These are phyloP conservation scores for Saccopteryx leptura DNA, from an alignment of 2,113 vertebrate species.

Conservation along the genomic window DNA sequence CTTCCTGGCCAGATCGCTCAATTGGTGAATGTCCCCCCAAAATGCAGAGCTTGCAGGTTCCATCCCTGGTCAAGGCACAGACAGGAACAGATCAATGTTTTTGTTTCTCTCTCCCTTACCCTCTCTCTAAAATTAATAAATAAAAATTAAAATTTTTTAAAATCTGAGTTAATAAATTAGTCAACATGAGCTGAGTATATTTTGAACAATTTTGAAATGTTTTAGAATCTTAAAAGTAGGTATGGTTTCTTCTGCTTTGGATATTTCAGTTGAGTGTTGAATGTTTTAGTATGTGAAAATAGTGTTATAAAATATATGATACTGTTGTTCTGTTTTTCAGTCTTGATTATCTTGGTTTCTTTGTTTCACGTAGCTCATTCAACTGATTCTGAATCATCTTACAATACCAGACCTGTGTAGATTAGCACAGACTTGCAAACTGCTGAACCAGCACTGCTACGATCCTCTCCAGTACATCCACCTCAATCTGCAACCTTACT, in stretches of 20 bases:
- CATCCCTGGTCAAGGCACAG: too few species aligned
- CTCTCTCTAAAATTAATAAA: too few species aligned
- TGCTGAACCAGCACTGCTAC: slow-evolving; percentile 97
- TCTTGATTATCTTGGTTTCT: slow-evolving; percentile 73
- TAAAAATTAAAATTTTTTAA: too few species aligned
- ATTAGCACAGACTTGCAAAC: slow-evolving; percentile 97
- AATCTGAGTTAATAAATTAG: not conserved
- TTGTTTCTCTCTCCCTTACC: too few species aligned
- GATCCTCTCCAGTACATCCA: slow-evolving; percentile 98
- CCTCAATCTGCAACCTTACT: slow-evolving; percentile 98
- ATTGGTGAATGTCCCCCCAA: too few species aligned
- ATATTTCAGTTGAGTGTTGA: slow-evolving; percentile 38
- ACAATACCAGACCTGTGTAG: slow-evolving; percentile 97
- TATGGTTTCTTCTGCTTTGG: slow-evolving; percentile 53
- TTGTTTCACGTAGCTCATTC: slow-evolving; percentile 94
- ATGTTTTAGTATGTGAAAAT: not conserved
- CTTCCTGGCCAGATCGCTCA: too few species aligned
- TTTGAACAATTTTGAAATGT: slow-evolving; percentile 43
- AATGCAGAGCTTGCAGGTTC: too few species aligned
- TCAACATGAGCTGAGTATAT: not conserved
- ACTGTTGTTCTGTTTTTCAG: slow-evolving; percentile 44
- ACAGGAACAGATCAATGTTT: too few species aligned
- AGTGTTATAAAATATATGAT: not conserved
- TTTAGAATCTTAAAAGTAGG: not conserved
- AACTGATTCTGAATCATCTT: slow-evolving; percentile 98